Percentiles rank a stretch among this genome's conserved stretches.
These are phyloP conservation scores for Artemisiospiza belli DNA, from an alignment of 2,113 vertebrate genomes.

Conservation along the genomic window DNA sequence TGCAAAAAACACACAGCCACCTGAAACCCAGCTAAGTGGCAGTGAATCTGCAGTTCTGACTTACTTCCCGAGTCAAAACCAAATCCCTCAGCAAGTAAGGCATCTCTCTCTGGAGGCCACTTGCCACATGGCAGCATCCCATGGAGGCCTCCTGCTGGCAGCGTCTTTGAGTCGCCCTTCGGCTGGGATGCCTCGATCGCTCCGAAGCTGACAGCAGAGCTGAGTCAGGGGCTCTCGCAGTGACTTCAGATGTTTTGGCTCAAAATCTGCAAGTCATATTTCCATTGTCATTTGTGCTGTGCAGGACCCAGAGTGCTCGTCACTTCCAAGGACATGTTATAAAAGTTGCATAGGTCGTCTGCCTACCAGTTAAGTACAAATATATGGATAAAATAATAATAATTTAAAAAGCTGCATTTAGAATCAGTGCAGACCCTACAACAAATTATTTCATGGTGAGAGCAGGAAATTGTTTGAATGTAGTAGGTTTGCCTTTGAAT, in stretches of 20 bases:
- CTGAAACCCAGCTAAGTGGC: neutral
- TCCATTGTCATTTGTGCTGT: neutral
- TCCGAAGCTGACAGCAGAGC: neutral
- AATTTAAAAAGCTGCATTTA: neutral
- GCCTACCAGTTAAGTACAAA: neutral
- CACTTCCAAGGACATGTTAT: neutral
- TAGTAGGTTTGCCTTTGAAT: neutral
- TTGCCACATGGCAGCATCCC: neutral
- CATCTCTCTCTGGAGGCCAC: neutral
- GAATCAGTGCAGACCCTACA: neutral
- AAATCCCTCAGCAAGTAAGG: neutral
- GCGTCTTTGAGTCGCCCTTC: neutral
- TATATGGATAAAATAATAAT: neutral
- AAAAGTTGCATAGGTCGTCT: neutral
- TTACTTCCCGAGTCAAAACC: neutral
- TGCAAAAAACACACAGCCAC: neutral
- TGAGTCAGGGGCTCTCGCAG: neutral
- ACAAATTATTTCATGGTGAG: neutral
- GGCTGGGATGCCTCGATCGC: fast-evolving
- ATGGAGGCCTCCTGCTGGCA: too few relatives aligned
- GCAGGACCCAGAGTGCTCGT: neutral
- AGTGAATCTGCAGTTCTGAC: neutral
- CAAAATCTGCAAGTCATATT: neutral
- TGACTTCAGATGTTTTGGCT: neutral
- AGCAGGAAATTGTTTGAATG: neutral